Base-by-base conservation (phyloP, 2,888 invertebrate species). In the Limnephilus lunatus region DNA sequence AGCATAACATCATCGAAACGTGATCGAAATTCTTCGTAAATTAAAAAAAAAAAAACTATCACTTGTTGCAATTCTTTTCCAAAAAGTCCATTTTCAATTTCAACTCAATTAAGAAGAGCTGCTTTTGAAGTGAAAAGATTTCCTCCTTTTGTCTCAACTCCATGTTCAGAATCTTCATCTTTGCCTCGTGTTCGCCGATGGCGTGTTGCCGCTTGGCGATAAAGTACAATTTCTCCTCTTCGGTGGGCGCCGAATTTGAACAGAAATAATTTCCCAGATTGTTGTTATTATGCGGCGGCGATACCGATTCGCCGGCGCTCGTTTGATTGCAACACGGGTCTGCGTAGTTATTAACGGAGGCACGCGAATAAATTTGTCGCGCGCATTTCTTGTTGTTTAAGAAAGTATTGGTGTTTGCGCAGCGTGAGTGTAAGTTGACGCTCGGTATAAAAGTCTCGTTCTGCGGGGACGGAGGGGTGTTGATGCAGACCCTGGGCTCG, bases 51-150 rank as follows among this genome's bases (percentile, higher is more conserved):
- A 44, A 90, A 91, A 92, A 32, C 19, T 82, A 32, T 94, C 94
- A 95, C 94, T 96, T 96, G 91, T 95, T 95, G 94, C 95, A 95
- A 12, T 96, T 96, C 94, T 96, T 96, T 94, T 96, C 96, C 89
- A 96, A 94, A 94, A 96, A 96, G 94, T 96, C 96, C 96, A 96
- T 96, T 94, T 96, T 96, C 94, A 96, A 94, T 93, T 96, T 94
- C 92, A 96, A 93, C 94, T 96, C 96, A 7, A 96, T 95, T 1
- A 96, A 94, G 93, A 96, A 96, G 90, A 96, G 95, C 93, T 96
- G 96, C 92, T 96, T 96, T 94, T 96, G 96, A 81, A 96, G 94
- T 7, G 96, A 95, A 94, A 96, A 96, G 89, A 96, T 96, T 93
- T 96, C 96, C 91, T 96, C 96, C 88, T 96, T 96, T 93, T 96